Evolutionary conservation across 1,140 invertebrate genomes (phyloP).

Genomic region (Sarcophaga bullata): DNA sequence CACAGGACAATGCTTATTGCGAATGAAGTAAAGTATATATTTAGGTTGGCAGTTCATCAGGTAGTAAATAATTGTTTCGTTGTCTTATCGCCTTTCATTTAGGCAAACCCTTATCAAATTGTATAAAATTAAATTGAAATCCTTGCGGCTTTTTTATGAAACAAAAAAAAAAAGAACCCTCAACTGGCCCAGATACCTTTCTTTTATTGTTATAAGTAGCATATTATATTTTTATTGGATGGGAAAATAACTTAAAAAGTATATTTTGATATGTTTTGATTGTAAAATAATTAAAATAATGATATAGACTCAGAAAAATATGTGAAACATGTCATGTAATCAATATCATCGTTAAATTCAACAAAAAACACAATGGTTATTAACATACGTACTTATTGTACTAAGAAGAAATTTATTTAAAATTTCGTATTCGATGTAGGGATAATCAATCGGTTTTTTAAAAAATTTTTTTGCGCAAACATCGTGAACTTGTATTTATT

Average conservation of each 20-base stretch:
- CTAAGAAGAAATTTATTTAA: too few species aligned
- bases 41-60: not conserved
- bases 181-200: not conserved
- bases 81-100: not conserved
- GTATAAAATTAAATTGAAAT: not conserved
- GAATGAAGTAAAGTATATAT: not conserved
- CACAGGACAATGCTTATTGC: not conserved
- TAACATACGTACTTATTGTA: too few species aligned
- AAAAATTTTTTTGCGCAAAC: too few species aligned
- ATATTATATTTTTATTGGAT: slow-evolving; percentile 49
- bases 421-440: too few species aligned
- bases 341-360: too few species aligned
- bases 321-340: not conserved
- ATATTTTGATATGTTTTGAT: slow-evolving; percentile 65
- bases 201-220: not conserved
- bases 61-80: not conserved
- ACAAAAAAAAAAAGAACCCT: not conserved
- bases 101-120: slow-evolving; percentile 16
- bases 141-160: not conserved
- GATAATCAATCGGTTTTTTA: too few species aligned
- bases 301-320: not conserved
- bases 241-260: slow-evolving; percentile 59
- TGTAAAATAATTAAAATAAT: slow-evolving; percentile 58
- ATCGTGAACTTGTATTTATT: too few species aligned
- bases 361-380: too few species aligned